Evolutionary conservation across 2,113 vertebrate species (phyloP).

Genomic region (Struthio camelus): DNA sequence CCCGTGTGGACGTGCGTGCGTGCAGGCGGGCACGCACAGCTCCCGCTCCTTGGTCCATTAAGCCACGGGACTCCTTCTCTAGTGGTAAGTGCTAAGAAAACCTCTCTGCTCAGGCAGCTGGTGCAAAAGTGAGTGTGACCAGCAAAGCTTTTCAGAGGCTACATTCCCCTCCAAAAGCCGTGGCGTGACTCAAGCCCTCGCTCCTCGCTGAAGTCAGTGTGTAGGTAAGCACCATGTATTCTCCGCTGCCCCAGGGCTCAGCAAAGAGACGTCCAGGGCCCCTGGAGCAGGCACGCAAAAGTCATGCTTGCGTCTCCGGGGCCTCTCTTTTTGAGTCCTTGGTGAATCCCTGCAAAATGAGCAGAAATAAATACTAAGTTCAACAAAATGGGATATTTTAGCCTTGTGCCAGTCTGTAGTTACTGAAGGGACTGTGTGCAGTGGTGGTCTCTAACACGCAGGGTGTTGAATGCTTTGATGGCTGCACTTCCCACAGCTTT

Average conservation of each 20-base stretch:
- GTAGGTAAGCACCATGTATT: neutral
- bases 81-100: neutral
- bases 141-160: neutral
- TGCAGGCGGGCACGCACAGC: too few relatives aligned
- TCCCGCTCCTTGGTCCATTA: neutral
- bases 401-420: neutral
- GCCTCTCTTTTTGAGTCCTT: neutral
- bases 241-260: neutral
- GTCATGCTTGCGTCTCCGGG: neutral
- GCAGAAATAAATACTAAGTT: neutral
- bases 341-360: neutral
- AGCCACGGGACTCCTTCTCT: neutral
- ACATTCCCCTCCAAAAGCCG: neutral
- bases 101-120: neutral
- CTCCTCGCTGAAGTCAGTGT: neutral
- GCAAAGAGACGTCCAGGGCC: neutral
- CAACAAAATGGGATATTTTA: neutral
- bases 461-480: too few relatives aligned
- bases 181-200: neutral
- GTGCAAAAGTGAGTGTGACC: neutral
- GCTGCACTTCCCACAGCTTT: too few relatives aligned
- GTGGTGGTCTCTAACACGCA: too few relatives aligned
- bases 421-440: too few relatives aligned
- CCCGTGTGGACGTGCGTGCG: neutral
- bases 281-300: neutral